Conservation (phyloP, 2,797 vertebrate genomes). For the Aythya fuligula region DNA sequence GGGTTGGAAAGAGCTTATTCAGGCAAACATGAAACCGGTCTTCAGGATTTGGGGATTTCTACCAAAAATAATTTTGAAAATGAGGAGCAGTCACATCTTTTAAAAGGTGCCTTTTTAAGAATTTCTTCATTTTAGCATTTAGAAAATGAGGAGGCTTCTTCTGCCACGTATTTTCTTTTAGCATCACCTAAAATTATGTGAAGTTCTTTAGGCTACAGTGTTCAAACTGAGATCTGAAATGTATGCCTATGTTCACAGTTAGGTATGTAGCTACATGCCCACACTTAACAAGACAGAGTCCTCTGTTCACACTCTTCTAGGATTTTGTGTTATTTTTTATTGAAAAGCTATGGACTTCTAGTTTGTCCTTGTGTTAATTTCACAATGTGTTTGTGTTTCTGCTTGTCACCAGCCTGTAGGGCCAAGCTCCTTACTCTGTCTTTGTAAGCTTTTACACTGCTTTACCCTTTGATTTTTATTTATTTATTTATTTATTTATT, state of each 20-base stretch:
- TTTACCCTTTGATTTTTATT: neutral
- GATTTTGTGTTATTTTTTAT: neutral
- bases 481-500: neutral
- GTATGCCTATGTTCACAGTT: neutral
- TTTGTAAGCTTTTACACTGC: neutral
- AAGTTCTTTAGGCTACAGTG: neutral
- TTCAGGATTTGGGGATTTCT: neutral
- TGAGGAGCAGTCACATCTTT: neutral
- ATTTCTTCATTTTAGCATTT: neutral
- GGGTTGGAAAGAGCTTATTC: conserved; percentile 25
- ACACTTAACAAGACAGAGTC: neutral
- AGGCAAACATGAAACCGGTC: neutral
- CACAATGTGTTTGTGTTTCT: neutral
- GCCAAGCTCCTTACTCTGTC: neutral
- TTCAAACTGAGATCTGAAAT: neutral
- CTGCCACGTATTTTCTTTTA: neutral
- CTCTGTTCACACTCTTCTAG: neutral
- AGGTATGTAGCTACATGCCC: neutral
- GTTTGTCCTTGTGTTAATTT: neutral
- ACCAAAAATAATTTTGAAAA: neutral
- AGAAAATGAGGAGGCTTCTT: neutral
- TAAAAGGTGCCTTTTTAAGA: neutral
- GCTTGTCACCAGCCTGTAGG: neutral
- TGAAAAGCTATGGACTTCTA: neutral
- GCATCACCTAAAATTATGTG: neutral